Percentiles rank a stretch among this genome's conserved stretches.
Evolutionary conservation across 2,113 vertebrate genomes (phyloP).

Genomic region (Nesospiza acunhae): DNA sequence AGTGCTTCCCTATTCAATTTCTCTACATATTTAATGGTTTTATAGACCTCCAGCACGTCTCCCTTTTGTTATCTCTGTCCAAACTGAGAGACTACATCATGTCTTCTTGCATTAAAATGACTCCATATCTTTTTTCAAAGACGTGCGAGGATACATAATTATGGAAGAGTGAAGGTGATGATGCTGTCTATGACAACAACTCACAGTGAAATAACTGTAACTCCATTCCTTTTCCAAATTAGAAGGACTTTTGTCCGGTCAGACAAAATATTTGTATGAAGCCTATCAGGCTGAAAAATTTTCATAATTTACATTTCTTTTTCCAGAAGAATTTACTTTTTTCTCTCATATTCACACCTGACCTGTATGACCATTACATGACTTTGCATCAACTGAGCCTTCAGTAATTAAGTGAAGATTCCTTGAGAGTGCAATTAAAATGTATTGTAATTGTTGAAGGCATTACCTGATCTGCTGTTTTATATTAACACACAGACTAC

Average conservation of each 20-base stretch:
- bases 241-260: not conserved
- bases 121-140: not conserved
- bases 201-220: not conserved
- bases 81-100: not conserved
- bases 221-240: not conserved
- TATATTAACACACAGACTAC: not conserved
- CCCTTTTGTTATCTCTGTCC: not conserved
- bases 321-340: not conserved
- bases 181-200: not conserved
- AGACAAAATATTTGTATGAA: not conserved
- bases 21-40: not conserved
- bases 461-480: not conserved
- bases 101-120: not conserved
- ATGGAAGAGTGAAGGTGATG: not conserved
- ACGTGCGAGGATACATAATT: not conserved
- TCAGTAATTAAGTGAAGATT: not conserved
- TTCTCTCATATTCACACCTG: not conserved
- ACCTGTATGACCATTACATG: not conserved
- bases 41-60: not conserved
- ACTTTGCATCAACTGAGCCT: not conserved
- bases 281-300: not conserved
- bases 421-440: not conserved
- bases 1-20: not conserved
- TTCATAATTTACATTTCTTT: not conserved
- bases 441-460: not conserved